Evolutionary conservation across 2,888 invertebrate species (phyloP), one percentile per base, ranked within the genome.

Genomic region (Sthenelais limicola): DNA sequence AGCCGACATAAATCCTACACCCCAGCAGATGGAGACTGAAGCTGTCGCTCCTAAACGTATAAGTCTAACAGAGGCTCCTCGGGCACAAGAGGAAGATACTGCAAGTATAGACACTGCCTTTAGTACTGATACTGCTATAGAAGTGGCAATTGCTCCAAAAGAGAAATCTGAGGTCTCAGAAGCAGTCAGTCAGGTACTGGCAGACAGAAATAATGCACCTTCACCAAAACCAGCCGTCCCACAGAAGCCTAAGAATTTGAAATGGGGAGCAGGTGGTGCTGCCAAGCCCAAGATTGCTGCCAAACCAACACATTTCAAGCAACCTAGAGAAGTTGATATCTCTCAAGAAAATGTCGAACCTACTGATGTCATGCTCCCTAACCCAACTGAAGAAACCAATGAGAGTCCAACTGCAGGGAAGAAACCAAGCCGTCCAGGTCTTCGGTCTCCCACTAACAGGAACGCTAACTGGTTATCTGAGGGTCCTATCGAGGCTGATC

Each of bases 241-340:
- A 3, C 35, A 62, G 21, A 62, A 62, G 38, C 62, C 62, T 5
- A 28, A 35, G 18, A 35, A 62, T 15, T 21, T 62, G 38, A 62
- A 62, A 28, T 62, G 62, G 62, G 62, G 62, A 1, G 24, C 62
- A 3, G 62, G 62, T 38, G n/a, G n/a, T n/a, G n/a, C n/a, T n/a
- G 33, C 38, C 18, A 62, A 62, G 24, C 62, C 62, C 2, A 62
- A 62, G 43, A 38, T 62, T 35, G 62, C 62, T 5, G 21, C 62
- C 33, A 62, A 62, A 26, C 62, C 62, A 38, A 26, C 18, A 62
- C 24, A 15, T 24, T 24, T 12, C 21, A 38, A 38, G 38, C 18
- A 21, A 38, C 15, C n/a, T 15, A n/a, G n/a, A n/a, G n/a, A n/a
- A n/a, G n/a, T n/a, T n/a, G n/a, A n/a, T n/a, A n/a, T n/a, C n/a